These are phyloP conservation scores for Nemurella pictetii DNA, from an alignment of 2,888 invertebrate species.

Conservation along the genomic window DNA sequence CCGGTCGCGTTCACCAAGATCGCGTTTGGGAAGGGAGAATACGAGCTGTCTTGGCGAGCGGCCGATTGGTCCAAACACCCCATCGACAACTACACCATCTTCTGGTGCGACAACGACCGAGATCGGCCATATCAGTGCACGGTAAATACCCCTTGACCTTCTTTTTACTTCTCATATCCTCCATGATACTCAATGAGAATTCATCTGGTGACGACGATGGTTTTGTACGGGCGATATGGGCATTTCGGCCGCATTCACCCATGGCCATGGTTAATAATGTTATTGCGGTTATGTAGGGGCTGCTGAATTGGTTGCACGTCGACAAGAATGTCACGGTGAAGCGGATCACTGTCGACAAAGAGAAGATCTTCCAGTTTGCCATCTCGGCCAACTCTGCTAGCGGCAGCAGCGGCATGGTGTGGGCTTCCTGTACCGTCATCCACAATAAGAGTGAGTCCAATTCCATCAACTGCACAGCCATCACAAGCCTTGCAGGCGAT, in stretches of 20 bases:
- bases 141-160: slow-evolving; percentile 45
- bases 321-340: slow-evolving; percentile 55
- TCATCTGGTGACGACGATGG: not conserved
- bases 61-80: slow-evolving; percentile 54
- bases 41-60: slow-evolving; percentile 70
- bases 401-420: slow-evolving; percentile 80
- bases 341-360: slow-evolving; percentile 63
- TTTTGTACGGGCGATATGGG: not conserved
- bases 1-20: slow-evolving; percentile 72
- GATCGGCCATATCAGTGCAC: slow-evolving; percentile 62
- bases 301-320: slow-evolving; percentile 63
- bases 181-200: slow-evolving; percentile 6
- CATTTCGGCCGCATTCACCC: no score
- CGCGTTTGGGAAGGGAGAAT: slow-evolving; percentile 69
- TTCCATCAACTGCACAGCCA: not conserved
- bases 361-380: slow-evolving; percentile 72
- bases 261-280: no score
- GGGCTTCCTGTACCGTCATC: slow-evolving; percentile 75
- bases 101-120: slow-evolving; percentile 70
- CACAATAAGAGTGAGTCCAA: slow-evolving; percentile 50
- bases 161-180: not conserved
- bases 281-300: slow-evolving; percentile 54
- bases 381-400: slow-evolving; percentile 73
- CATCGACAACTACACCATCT: slow-evolving; percentile 74
- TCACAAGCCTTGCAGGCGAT: no score